phyloP scores from a whole-genome alignment of 1,140 invertebrate species.

The Leptonema lineaticorne region DNA sequence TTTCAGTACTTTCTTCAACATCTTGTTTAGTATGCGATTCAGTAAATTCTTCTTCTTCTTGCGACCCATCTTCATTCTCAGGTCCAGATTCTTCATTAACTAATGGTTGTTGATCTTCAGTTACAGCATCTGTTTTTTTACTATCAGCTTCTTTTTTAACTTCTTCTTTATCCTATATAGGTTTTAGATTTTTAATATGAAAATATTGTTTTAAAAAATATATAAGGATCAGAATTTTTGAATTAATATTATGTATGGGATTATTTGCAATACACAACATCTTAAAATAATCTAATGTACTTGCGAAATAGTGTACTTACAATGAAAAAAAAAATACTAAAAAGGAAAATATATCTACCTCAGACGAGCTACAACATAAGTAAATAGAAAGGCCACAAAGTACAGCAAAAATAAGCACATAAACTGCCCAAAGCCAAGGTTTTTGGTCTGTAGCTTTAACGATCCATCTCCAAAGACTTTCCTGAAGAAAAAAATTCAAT shows the following conservation, averaged over 20 bases:
- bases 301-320: not conserved
- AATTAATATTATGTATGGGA: not conserved
- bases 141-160: slow-evolving; percentile 48
- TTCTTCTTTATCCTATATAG: slow-evolving; percentile 40
- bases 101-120: slow-evolving; percentile 49
- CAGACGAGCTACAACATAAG: slow-evolving; percentile 73
- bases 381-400: slow-evolving; percentile 77
- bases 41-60: slow-evolving; percentile 46
- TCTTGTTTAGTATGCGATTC: slow-evolving; percentile 47
- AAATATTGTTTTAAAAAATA: slow-evolving; percentile 2
- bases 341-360: slow-evolving; percentile 47
- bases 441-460: slow-evolving; percentile 82
- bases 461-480: slow-evolving; percentile 76
- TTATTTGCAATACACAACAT: not conserved
- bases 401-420: slow-evolving; percentile 78
- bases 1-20: slow-evolving; percentile 45
- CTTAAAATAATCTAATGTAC: not conserved
- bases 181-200: not conserved
- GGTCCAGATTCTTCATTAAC: slow-evolving; percentile 49
- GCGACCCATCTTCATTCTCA: slow-evolving; percentile 50
- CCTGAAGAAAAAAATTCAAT: slow-evolving; percentile 57
- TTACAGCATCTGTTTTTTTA: slow-evolving; percentile 54
- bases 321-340: not conserved
- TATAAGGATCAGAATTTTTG: not conserved
- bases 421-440: slow-evolving; percentile 89